phyloP scores from a whole-genome alignment of 37 sponge, comb jelly and placozoan genomes.

The Bolinopsis microptera region DNA sequence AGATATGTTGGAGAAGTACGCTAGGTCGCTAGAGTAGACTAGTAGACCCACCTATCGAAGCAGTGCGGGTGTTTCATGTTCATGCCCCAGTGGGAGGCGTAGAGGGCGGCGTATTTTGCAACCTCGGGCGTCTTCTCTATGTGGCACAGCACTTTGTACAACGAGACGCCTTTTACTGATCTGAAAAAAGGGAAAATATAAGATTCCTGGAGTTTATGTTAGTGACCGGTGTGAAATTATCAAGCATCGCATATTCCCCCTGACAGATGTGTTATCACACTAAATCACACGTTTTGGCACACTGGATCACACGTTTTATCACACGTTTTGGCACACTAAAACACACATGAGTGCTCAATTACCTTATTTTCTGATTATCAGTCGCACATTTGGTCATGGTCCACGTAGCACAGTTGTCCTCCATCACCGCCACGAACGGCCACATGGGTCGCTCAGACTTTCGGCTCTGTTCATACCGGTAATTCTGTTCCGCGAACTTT shows the following conservation, averaged over 20 bases:
- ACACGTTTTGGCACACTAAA: no score
- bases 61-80: not conserved
- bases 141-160: conserved; percentile 19
- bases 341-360: not conserved
- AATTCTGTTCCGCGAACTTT: conserved; percentile 9
- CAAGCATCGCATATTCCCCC: no score
- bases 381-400: not conserved
- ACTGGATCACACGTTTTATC: no score
- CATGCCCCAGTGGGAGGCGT: conserved; percentile 26
- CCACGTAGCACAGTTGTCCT: conserved; percentile 61
- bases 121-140: conserved; percentile 30
- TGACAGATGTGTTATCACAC: no score
- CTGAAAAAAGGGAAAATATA: not conserved
- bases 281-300: no score
- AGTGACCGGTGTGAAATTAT: no score
- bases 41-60: conserved; percentile 10
- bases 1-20: not conserved
- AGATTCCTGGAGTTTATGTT: no score
- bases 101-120: conserved; percentile 3
- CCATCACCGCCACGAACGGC: conserved; percentile 14
- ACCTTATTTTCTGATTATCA: not conserved
- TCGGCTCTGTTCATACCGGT: conserved; percentile 1
- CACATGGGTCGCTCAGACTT: not conserved
- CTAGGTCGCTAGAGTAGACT: not conserved
- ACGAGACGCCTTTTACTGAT: conserved; percentile 1